Base-by-base conservation (phyloP, 1,140 invertebrate genomes). In the Saccostrea echinata region DNA sequence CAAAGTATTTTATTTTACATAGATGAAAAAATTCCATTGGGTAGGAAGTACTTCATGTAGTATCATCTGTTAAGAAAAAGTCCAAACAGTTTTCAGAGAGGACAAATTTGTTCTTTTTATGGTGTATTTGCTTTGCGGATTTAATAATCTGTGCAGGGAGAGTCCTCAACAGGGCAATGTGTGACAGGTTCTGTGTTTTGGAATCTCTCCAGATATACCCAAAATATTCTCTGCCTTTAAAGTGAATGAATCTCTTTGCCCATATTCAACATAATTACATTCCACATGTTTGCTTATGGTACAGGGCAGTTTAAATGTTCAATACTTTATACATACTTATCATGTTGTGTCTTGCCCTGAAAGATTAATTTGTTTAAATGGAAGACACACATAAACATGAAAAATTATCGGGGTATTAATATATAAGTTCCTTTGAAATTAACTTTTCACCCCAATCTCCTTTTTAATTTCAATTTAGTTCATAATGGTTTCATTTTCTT, bases 281-380 rank as follows among this genome's bases (percentile, higher is more conserved):
- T 64, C 57, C 57, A 64, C 24, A 27, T 76, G 68, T 76, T 76
- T 76, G 27, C 68, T 76, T 76, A 33, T 76, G 30, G 68, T 76
- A 30, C 30, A 76, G 68, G 68, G 68, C 68, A 76, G 27, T 76
- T 76, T 61, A 61, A 76, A 76, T 30, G 68, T 11, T 76, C 30
- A 33, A 30, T 76, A 11, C 43, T 43, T 43, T 9, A 43, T 8
- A 43, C 43, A 43, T 43, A 43, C 68, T 76, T 76, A 30, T 76
- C 68, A 30, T 76, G 68, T 76, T 76, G 9, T 21, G 51, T 83
- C 51, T 83, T 83, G 81, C 35, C 43, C 51, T 51, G 18, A n/a
- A 51, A 12, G 18, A 33, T 83, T 51, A 51, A 83, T 83, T 83
- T 24, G 21, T 83, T 52, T n/a, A 83, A 53, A n/a, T 52, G 35